These are phyloP conservation scores for Doryteuthis pealeii DNA, from an alignment of 1,140 invertebrate genomes.

Conservation along the genomic window DNA sequence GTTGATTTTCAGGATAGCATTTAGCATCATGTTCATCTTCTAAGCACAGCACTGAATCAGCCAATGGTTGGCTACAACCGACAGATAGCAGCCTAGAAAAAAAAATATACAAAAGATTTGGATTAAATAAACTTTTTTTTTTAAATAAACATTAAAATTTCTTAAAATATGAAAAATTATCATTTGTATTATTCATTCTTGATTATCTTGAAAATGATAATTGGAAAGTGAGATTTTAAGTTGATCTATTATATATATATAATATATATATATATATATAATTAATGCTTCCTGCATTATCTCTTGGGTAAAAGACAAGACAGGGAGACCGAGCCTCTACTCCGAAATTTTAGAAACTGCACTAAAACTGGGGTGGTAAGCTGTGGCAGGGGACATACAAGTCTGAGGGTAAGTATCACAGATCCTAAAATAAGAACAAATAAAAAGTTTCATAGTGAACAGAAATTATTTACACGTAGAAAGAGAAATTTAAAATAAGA, in stretches of 20 bases:
- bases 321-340: slow-evolving; percentile 91
- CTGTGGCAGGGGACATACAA: slow-evolving; percentile 87
- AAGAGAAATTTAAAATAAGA: too few species aligned
- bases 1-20: slow-evolving; percentile 91
- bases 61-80: slow-evolving; percentile 95
- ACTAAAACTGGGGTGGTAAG: slow-evolving; percentile 80
- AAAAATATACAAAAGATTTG: too few species aligned
- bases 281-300: slow-evolving; percentile 70
- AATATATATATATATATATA: too few species aligned
- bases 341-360: slow-evolving; percentile 94
- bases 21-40: slow-evolving; percentile 97
- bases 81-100: slow-evolving; percentile 79
- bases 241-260: too few species aligned
- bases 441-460: too few species aligned
- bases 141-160: too few species aligned
- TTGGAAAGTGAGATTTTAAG: too few species aligned
- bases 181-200: too few species aligned
- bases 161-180: too few species aligned
- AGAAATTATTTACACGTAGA: too few species aligned
- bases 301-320: slow-evolving; percentile 85
- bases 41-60: slow-evolving; percentile 92
- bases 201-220: too few species aligned
- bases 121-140: too few species aligned
- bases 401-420: slow-evolving; percentile 96
- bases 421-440: slow-evolving; percentile 67